Percentiles rank a stretch among this genome's conserved stretches.
Conservation (phyloP, 2,797 vertebrate species). For the Enteromius paludinosus region DNA sequence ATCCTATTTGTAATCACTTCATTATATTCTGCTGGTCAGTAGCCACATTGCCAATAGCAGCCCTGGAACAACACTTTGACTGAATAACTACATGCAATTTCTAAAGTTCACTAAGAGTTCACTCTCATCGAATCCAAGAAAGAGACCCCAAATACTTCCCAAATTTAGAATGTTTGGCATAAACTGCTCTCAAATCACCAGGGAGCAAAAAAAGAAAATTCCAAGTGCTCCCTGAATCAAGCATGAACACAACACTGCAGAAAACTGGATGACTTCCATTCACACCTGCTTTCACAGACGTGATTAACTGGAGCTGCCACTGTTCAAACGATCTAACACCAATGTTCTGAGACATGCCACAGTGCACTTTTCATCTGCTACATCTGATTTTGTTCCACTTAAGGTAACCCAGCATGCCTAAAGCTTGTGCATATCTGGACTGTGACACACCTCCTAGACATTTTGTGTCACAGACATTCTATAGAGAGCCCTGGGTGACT, state of each 20-base stretch:
- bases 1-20: not conserved
- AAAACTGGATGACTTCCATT: constrained; percentile 1
- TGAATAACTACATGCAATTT: not conserved
- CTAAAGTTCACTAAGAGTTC: not conserved
- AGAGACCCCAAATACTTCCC: not conserved
- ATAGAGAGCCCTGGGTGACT: not conserved
- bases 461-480: not conserved
- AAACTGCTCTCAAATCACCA: not conserved
- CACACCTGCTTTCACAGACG: constrained; percentile 23
- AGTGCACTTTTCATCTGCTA: constrained; percentile 11
- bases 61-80: not conserved
- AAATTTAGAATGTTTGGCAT: not conserved
- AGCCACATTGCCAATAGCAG: not conserved
- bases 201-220: not conserved
- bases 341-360: constrained; percentile 24
- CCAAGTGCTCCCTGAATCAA: constrained; percentile 2
- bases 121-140: not conserved
- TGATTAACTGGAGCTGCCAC: constrained; percentile 25
- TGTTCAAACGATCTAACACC: constrained; percentile 18
- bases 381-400: constrained; percentile 13
- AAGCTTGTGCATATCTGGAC: not conserved
- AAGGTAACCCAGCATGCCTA: constrained; percentile 10
- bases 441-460: not conserved
- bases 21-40: constrained; percentile 4
- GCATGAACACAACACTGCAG: not conserved